A percentile compares a stretch with the other conserved stretches of the same genome.
phyloP scores from a whole-genome alignment of 92 coral and sea anemone genomes.

The Isaurus tuberculatus region DNA sequence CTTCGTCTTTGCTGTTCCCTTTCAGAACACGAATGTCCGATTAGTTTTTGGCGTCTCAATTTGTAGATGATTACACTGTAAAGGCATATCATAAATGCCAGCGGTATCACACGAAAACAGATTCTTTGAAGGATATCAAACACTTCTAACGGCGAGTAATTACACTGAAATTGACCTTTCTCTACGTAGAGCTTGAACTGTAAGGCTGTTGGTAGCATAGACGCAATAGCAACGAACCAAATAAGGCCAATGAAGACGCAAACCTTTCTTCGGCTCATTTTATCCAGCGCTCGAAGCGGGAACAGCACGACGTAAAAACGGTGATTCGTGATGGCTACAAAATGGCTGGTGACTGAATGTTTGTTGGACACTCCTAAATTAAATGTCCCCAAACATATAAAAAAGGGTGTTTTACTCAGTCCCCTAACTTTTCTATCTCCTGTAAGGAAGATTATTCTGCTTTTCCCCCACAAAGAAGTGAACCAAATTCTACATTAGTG shows the following conservation, averaged over 20 bases:
- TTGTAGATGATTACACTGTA: constrained; percentile 21
- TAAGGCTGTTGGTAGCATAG: not conserved
- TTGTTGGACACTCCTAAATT: no score
- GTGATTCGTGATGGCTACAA: constrained; percentile 29
- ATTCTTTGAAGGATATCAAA: not conserved
- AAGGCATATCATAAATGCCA: constrained; percentile 4
- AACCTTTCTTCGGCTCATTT: constrained; percentile 10
- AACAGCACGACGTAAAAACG: constrained; percentile 39
- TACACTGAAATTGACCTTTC: not conserved
- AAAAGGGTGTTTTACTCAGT: no score
- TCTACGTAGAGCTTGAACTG: not conserved
- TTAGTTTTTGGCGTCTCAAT: constrained; percentile 28
- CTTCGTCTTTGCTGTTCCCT: constrained; percentile 30
- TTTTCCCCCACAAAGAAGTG: constrained; percentile 9
- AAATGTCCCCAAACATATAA: no score
- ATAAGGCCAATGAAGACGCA: constrained; percentile 3
- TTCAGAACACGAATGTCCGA: constrained; percentile 30
- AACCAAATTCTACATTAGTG: constrained; percentile 8
- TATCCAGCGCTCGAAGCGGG: constrained; percentile 34
- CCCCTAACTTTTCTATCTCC: no score
- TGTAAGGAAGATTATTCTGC: no score
- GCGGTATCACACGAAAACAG: constrained; percentile 21
- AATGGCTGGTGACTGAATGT: no score
- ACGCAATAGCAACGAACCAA: constrained; percentile 7
- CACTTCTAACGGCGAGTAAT: not conserved